These are phyloP conservation scores for Caenorhabditis drosophilae DNA, from an alignment of 2,888 invertebrate species.

Conservation along the genomic window DNA sequence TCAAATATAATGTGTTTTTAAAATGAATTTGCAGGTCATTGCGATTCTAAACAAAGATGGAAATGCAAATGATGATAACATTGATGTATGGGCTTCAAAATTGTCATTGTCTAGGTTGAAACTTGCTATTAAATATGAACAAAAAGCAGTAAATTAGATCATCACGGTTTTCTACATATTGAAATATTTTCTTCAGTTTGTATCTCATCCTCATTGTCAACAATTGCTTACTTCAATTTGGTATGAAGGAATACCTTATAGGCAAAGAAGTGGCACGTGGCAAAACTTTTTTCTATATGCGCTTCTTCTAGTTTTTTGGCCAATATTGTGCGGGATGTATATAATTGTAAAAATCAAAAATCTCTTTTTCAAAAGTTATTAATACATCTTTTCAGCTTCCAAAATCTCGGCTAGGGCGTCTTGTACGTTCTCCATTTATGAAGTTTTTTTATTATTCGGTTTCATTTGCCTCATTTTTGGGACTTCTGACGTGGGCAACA, in stretches of 20 bases:
- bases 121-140: conserved; percentile 74
- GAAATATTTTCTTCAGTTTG: conserved; percentile 71
- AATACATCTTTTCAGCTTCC: conserved; percentile 66
- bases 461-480: conserved; percentile 74
- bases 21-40: too few relatives aligned
- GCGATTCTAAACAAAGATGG: conserved; percentile 72
- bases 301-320: conserved; percentile 72
- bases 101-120: conserved; percentile 72
- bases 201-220: conserved; percentile 74
- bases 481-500: conserved; percentile 72
- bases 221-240: conserved; percentile 74
- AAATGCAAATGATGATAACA: conserved; percentile 66
- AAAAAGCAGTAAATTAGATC: conserved; percentile 72
- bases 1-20: too few relatives aligned
- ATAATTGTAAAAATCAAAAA: conserved; percentile 50
- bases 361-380: neutral
- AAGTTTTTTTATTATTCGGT: conserved; percentile 74
- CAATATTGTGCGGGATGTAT: conserved; percentile 70
- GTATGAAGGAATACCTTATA: conserved; percentile 73
- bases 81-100: conserved; percentile 66
- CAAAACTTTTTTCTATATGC: conserved; percentile 71
- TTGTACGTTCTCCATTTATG: conserved; percentile 74
- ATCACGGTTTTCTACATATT: neutral
- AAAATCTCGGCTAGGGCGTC: conserved; percentile 71
- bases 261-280: conserved; percentile 53